These are phyloP conservation scores for Dusona sp. DNA, from an alignment of 2,888 invertebrate genomes.

Conservation along the genomic window DNA sequence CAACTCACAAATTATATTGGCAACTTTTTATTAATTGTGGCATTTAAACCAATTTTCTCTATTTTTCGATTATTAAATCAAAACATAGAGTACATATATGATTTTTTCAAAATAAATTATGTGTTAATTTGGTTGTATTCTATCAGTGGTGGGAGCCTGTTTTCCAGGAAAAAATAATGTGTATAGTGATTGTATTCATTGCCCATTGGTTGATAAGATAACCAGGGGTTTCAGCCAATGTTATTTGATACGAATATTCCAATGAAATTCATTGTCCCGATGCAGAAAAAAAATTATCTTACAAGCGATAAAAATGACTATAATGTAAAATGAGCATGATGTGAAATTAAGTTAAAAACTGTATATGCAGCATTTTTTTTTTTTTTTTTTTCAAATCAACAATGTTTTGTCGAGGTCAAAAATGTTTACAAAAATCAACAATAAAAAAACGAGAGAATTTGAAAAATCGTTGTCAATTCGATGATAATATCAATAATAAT, in stretches of 20 bases:
- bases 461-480: neutral
- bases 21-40: neutral
- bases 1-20: neutral
- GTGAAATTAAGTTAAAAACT: neutral
- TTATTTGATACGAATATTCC: constrained; percentile 17
- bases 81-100: neutral
- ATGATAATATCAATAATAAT: neutral
- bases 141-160: neutral
- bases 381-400: neutral
- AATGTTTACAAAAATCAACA: neutral
- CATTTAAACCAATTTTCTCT: neutral
- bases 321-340: neutral
- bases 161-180: constrained; percentile 17
- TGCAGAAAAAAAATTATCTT: constrained; percentile 10
- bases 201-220: constrained; percentile 51
- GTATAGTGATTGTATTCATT: constrained; percentile 24
- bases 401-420: neutral
- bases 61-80: no score
- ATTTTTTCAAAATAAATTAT: neutral
- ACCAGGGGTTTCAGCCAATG: constrained; percentile 11
- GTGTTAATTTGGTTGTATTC: neutral
- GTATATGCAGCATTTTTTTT: neutral
- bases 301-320: neutral
- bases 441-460: neutral
- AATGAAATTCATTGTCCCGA: neutral